Percentiles rank a stretch among this genome's conserved stretches.
Evolutionary conservation across 2,888 invertebrate genomes (phyloP).

Genomic region (Drosophila testacea): DNA sequence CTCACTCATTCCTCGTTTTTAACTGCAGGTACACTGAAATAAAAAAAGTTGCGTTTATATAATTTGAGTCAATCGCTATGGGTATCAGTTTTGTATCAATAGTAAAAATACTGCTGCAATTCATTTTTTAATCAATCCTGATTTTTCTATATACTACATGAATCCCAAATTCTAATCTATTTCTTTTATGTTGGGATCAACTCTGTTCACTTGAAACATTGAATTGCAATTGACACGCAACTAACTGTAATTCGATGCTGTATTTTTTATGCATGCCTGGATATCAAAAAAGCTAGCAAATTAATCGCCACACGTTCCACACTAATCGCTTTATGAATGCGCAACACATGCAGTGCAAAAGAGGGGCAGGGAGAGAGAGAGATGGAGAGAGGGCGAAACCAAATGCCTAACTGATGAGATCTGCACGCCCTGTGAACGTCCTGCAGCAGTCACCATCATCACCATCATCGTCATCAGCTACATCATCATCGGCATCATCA

Average conservation of each 20-base stretch:
- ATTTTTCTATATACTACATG: too few species aligned
- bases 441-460: conserved; percentile 17
- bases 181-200: conserved; percentile 1
- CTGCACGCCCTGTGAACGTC: conserved; percentile 43
- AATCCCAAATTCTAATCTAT: conserved; percentile 1
- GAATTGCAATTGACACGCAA: conserved; percentile 41
- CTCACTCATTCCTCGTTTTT: too few species aligned
- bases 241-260: conserved; percentile 62
- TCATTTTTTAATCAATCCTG: too few species aligned
- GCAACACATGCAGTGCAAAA: conserved; percentile 23
- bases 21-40: too few species aligned
- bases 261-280: conserved; percentile 56
- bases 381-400: not conserved
- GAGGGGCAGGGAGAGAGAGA: not conserved
- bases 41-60: too few species aligned
- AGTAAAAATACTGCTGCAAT: too few species aligned
- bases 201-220: conserved; percentile 8
- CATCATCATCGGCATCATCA: conserved; percentile 16
- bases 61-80: too few species aligned
- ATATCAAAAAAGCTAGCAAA: conserved; percentile 60
- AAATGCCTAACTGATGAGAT: conserved; percentile 59
- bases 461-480: conserved; percentile 21
- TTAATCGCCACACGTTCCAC: conserved; percentile 72
- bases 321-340: conserved; percentile 72
- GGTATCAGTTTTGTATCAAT: too few species aligned